A percentile compares a stretch with the other conserved stretches of the same genome.
Conservation (phyloP, 2,113 vertebrate species). For the Centropus unirufus region DNA sequence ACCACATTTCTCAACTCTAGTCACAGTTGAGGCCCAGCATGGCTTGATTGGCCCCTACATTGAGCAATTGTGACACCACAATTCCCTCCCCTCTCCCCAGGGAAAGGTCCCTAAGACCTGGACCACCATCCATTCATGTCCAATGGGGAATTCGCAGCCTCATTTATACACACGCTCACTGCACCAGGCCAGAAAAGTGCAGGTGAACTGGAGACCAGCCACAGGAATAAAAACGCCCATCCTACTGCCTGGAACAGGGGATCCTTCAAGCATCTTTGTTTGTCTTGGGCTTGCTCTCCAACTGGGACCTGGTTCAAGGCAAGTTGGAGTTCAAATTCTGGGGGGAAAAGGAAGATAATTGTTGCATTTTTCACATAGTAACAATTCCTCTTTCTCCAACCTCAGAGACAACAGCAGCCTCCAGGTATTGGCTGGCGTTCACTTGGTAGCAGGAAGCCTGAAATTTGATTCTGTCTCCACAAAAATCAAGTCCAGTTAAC, state of each 20-base stretch:
- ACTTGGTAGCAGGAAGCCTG: slow-evolving; percentile 50
- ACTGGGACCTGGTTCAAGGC: slow-evolving; percentile 4
- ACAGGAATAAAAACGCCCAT: neutral
- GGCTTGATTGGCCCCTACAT: no score
- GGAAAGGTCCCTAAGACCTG: neutral
- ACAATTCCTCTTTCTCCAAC: neutral
- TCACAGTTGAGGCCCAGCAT: no score
- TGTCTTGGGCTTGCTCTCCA: neutral
- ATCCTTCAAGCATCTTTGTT: neutral
- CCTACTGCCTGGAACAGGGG: neutral
- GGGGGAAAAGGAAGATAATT: neutral
- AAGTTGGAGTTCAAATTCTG: slow-evolving; percentile 2
- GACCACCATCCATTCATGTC: neutral
- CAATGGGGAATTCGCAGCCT: rapidly evolving
- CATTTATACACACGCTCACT: neutral
- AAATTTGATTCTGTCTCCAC: slow-evolving; percentile 19
- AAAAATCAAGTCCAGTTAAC: slow-evolving; percentile 16
- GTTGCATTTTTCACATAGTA: slow-evolving; percentile 34
- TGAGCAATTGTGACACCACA: no score
- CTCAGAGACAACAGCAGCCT: neutral
- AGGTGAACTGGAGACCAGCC: neutral
- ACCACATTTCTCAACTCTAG: no score
- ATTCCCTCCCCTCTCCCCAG: no score
- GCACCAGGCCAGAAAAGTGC: neutral
- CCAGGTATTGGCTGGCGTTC: neutral